Percentiles rank a stretch among this genome's conserved stretches.
These are phyloP conservation scores for Caenorhabditis plicata DNA, from an alignment of 2,888 invertebrate genomes.

Conservation along the genomic window DNA sequence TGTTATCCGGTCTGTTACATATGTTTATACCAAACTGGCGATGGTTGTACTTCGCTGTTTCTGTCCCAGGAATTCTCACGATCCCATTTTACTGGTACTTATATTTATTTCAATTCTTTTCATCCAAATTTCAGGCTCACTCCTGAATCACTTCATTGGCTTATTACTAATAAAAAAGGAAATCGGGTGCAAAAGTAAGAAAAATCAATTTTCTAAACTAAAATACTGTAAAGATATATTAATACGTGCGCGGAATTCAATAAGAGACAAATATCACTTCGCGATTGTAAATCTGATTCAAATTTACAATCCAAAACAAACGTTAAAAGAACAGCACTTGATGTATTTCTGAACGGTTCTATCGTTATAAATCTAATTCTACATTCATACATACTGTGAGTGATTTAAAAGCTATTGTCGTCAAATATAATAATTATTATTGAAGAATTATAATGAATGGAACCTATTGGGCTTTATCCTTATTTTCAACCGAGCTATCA, in stretches of 20 bases:
- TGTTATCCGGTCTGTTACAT: conserved; percentile 55
- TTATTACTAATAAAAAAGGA: conserved; percentile 51
- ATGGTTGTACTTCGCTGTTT: conserved; percentile 50
- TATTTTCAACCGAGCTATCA: conserved; percentile 59
- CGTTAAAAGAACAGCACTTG: conserved; percentile 27
- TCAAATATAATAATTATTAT: too few species aligned
- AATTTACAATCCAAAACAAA: conserved; percentile 4
- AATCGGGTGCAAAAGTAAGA: conserved; percentile 38
- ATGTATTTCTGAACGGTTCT: conserved; percentile 33
- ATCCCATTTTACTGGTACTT: conserved; percentile 55
- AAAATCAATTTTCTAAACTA: not conserved
- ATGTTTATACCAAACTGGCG: conserved; percentile 53
- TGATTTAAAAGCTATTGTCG: too few species aligned
- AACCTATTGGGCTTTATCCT: conserved; percentile 63
- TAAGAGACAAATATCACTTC: conserved; percentile 25
- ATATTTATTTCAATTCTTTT: too few species aligned
- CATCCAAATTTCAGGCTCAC: too few species aligned
- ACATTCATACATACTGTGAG: conserved; percentile 54
- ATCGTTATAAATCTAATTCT: conserved; percentile 50
- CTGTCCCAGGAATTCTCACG: conserved; percentile 51
- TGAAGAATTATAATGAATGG: conserved; percentile 58
- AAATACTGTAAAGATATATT: conserved; percentile 38
- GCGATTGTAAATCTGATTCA: conserved; percentile 10
- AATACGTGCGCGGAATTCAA: conserved; percentile 43
- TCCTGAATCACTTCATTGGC: conserved; percentile 60